Conservation (phyloP, 2,113 vertebrate genomes). For the Chaetura pelagica region DNA sequence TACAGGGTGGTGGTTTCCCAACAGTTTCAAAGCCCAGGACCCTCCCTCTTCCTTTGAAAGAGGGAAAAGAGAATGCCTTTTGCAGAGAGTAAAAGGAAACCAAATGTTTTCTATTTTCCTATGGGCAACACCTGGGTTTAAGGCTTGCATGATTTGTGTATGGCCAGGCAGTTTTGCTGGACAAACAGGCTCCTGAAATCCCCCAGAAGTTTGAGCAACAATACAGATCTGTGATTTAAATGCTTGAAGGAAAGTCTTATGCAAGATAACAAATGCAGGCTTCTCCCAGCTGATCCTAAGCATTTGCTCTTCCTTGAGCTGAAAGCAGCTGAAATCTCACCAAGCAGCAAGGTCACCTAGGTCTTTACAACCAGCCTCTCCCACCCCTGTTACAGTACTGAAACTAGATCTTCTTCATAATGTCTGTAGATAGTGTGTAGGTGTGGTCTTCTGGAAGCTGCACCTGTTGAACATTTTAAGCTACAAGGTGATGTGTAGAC, state of each 20-base stretch:
- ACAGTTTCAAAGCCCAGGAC: neutral
- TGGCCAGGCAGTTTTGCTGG: neutral
- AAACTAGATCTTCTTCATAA: neutral
- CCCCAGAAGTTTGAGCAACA: neutral
- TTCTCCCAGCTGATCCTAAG: neutral
- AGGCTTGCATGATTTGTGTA: neutral
- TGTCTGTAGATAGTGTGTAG: neutral
- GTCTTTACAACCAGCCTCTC: neutral
- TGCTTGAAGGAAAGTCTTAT: neutral
- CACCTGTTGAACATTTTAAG: neutral
- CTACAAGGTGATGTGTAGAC: rapidly evolving
- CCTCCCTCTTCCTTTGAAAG: neutral
- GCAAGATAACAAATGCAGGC: neutral
- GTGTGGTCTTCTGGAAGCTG: neutral
- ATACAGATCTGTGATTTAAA: neutral
- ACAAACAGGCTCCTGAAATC: neutral
- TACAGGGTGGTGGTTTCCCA: neutral
- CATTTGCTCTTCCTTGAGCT: neutral
- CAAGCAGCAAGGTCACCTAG: neutral
- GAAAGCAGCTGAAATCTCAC: neutral
- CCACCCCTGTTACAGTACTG: rapidly evolving
- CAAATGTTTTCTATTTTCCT: neutral
- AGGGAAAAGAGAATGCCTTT: neutral
- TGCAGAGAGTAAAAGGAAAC: neutral
- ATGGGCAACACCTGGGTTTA: neutral